phyloP scores from a whole-genome alignment of 1,140 invertebrate species.

The Pollicipes pollicipes region DNA sequence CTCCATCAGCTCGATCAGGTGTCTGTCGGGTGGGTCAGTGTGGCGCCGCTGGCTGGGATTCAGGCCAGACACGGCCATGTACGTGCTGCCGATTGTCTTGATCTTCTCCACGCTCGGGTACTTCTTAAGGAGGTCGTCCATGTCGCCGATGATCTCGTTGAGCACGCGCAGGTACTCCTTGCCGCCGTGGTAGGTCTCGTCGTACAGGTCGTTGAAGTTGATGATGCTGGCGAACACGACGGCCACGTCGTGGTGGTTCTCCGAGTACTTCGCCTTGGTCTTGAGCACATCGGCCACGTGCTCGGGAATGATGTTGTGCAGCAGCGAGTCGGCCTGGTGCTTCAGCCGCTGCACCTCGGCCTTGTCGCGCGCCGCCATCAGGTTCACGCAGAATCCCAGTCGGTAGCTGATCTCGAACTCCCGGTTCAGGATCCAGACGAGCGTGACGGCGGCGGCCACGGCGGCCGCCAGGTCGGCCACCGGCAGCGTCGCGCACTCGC shows the following conservation, averaged over 20 bases:
- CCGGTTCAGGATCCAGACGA: conserved; percentile 79
- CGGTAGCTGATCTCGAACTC: conserved; percentile 90
- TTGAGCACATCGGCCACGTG: conserved; percentile 85
- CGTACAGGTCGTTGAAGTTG: conserved; percentile 91
- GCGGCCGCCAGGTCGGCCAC: conserved; percentile 24
- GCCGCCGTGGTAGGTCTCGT: conserved; percentile 80
- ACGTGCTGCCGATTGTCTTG: conserved; percentile 91
- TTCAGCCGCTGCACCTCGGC: conserved; percentile 66
- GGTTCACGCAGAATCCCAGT: conserved; percentile 78
- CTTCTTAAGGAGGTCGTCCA: conserved; percentile 73
- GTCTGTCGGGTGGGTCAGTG: conserved; percentile 46
- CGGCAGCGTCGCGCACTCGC: conserved; percentile 9
- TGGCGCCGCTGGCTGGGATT: conserved; percentile 45
- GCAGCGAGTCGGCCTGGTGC: conserved; percentile 85
- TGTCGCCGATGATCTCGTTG: conserved; percentile 85
- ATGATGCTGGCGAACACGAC: conserved; percentile 90
- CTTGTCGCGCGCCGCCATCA: conserved; percentile 69
- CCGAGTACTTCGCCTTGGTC: conserved; percentile 82
- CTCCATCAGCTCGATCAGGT: conserved; percentile 68
- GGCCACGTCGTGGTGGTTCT: conserved; percentile 80
- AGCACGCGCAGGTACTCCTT: conserved; percentile 83
- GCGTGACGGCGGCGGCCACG: conserved; percentile 53
- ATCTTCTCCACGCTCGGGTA: conserved; percentile 90
- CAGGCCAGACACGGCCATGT: conserved; percentile 90
- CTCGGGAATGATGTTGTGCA: conserved; percentile 89